Evolutionary conservation across 1,140 invertebrate genomes (phyloP).

Genomic region (Antheraea mylitta): DNA sequence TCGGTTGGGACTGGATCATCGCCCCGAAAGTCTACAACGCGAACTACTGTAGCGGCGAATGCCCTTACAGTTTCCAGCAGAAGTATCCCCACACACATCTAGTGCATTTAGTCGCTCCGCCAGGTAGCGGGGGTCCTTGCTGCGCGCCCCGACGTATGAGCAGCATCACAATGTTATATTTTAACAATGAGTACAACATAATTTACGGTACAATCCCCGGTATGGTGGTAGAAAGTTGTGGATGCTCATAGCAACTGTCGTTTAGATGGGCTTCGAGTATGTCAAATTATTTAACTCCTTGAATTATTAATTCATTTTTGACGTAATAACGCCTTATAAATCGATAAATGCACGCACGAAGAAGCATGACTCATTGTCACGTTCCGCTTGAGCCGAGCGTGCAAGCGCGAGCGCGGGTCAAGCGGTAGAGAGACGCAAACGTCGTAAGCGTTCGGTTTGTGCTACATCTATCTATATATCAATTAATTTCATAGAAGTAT

Average conservation of each 20-base stretch:
- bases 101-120: conserved; percentile 86
- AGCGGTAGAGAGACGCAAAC: too few species aligned
- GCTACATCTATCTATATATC: too few species aligned
- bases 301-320: too few species aligned
- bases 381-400: too few species aligned
- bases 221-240: conserved; percentile 96
- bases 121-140: conserved; percentile 89
- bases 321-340: too few species aligned
- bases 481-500: too few species aligned
- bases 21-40: conserved; percentile 97
- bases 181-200: conserved; percentile 92
- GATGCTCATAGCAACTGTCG: conserved; percentile 86
- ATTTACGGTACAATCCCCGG: conserved; percentile 93
- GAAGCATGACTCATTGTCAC: too few species aligned
- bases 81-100: conserved; percentile 97
- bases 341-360: too few species aligned
- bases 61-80: conserved; percentile 93
- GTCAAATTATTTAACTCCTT: background rate
- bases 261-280: conserved; percentile 30
- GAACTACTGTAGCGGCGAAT: conserved; percentile 97
- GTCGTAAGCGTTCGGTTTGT: too few species aligned
- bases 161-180: conserved; percentile 95
- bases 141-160: conserved; percentile 94
- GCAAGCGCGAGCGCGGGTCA: too few species aligned
- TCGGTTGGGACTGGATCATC: conserved; percentile 99